Conservation (phyloP, 2,113 vertebrate genomes). For the Sceloporus undulatus region DNA sequence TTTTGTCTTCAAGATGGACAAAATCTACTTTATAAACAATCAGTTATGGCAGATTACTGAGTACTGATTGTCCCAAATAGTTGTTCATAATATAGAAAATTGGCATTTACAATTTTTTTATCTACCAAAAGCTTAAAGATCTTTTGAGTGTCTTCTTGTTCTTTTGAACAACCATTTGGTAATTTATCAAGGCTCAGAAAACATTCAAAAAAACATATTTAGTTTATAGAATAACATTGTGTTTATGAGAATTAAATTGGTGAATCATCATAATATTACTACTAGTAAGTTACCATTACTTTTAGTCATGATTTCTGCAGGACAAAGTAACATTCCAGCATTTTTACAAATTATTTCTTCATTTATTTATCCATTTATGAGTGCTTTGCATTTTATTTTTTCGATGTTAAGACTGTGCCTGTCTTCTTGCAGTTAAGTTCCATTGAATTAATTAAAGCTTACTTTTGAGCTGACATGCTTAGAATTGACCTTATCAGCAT, state of each 20-base stretch:
- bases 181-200: constrained; percentile 42
- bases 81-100: constrained; percentile 7
- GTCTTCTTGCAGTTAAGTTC: neutral
- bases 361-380: fast-evolving
- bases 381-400: constrained; percentile 14
- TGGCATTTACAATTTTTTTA: neutral
- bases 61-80: neutral
- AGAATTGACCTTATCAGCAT: neutral
- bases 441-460: neutral
- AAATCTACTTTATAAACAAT: constrained; percentile 43
- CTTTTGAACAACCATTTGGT: constrained; percentile 43
- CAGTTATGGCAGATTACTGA: neutral
- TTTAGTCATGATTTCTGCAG: neutral
- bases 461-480: neutral
- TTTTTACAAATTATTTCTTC: constrained; percentile 32
- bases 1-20: constrained; percentile 58
- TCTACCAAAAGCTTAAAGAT: neutral
- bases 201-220: constrained; percentile 23
- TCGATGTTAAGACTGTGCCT: constrained; percentile 10
- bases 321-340: neutral
- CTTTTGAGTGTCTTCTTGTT: neutral
- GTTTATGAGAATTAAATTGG: constrained; percentile 19
- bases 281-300: neutral
- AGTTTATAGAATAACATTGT: constrained; percentile 40
- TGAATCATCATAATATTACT: neutral